A percentile compares a stretch with the other conserved stretches of the same genome.
Evolutionary conservation across 2,888 invertebrate species (phyloP).

Genomic region (Ichneumoninae sp.): DNA sequence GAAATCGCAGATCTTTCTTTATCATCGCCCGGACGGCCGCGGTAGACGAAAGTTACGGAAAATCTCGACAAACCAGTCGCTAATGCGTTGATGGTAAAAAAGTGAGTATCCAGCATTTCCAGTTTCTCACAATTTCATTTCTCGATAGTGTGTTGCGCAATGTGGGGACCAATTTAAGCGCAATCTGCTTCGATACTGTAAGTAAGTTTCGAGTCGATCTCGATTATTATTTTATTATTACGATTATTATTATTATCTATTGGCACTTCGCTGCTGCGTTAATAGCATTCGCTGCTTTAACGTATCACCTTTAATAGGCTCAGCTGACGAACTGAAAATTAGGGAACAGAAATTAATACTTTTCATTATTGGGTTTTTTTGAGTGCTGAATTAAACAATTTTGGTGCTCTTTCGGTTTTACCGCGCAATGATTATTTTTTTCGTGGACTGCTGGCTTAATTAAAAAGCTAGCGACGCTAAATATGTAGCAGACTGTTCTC

Average conservation of each 20-base stretch:
- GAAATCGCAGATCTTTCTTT: too few relatives aligned
- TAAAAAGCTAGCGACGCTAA: too few relatives aligned
- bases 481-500: too few relatives aligned
- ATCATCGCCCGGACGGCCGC: too few relatives aligned
- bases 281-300: constrained; percentile 18
- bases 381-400: too few relatives aligned
- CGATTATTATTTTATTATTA: neutral
- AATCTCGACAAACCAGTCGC: constrained; percentile 10
- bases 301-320: constrained; percentile 4
- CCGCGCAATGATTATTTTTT: too few relatives aligned
- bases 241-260: neutral
- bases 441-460: too few relatives aligned
- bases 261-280: neutral
- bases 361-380: too few relatives aligned
- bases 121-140: constrained; percentile 37
- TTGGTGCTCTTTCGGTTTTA: too few relatives aligned
- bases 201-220: constrained; percentile 16
- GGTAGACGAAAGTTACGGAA: neutral
- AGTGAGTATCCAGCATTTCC: constrained; percentile 4
- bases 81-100: neutral
- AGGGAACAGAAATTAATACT: too few relatives aligned
- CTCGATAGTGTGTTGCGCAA: constrained; percentile 20
- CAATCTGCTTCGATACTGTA: constrained; percentile 33
- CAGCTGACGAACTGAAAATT: too few relatives aligned
- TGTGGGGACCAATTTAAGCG: neutral